These are phyloP conservation scores for Acrocyrtus sp. DNA, from an alignment of 2,888 invertebrate species.

Conservation along the genomic window DNA sequence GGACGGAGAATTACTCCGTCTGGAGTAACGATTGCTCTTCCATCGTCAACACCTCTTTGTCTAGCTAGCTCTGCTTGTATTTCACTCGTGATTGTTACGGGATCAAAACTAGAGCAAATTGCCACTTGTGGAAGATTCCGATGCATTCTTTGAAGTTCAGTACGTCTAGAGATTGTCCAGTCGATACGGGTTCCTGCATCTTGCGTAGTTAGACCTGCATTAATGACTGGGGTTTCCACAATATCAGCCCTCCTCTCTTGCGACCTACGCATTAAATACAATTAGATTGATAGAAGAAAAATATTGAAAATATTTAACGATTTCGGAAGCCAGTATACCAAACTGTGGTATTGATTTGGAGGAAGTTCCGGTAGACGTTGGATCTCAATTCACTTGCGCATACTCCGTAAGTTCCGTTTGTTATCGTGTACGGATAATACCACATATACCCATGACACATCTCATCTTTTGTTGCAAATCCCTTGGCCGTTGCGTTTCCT, in stretches of 20 bases:
- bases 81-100: too few species aligned
- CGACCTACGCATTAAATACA: too few species aligned
- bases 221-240: too few species aligned
- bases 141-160: constrained; percentile 11
- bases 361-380: not conserved
- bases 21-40: too few species aligned
- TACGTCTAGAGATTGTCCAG: constrained; percentile 30
- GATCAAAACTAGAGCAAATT: not conserved
- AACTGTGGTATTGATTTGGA: not conserved
- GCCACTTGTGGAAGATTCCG: constrained; percentile 13
- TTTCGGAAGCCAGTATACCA: too few species aligned
- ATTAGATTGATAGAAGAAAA: too few species aligned
- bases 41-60: too few species aligned
- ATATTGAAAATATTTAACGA: too few species aligned
- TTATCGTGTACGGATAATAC: not conserved
- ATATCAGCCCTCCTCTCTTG: too few species aligned
- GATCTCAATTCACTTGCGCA: not conserved
- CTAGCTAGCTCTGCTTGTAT: not conserved
- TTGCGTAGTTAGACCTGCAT: not conserved
- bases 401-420: not conserved
- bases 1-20: too few species aligned
- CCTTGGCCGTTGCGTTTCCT: not conserved
- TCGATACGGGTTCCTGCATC: not conserved
- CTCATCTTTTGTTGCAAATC: not conserved
- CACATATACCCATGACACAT: not conserved